Conservation (phyloP, 2,888 invertebrate genomes). For the Hecatera dysodea region DNA sequence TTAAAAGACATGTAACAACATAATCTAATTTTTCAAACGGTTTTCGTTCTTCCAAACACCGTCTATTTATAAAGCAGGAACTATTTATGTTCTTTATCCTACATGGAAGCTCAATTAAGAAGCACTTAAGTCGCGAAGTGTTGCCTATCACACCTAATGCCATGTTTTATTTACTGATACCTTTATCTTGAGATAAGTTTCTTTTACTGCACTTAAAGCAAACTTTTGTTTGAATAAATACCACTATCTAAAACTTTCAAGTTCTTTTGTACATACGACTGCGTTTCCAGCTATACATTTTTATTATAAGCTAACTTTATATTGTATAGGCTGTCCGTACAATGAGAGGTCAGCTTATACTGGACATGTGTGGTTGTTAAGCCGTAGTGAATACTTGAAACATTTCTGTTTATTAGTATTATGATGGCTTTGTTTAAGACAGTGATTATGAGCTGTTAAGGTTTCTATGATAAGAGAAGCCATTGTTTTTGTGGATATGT, state of each 20-base stretch:
- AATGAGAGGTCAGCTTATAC: background rate
- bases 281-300: background rate
- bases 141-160: conserved; percentile 54
- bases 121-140: conserved; percentile 61
- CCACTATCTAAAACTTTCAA: conserved; percentile 57
- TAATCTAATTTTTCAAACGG: conserved; percentile 11
- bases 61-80: conserved; percentile 35
- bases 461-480: conserved; percentile 45
- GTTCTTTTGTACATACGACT: conserved; percentile 22
- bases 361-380: background rate
- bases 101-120: conserved; percentile 65
- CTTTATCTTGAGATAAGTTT: conserved; percentile 65
- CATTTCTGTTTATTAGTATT: conserved; percentile 40
- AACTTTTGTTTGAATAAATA: conserved; percentile 56
- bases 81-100: conserved; percentile 54
- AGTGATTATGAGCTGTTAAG: conserved; percentile 46
- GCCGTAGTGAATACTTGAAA: background rate
- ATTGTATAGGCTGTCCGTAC: too few relatives aligned
- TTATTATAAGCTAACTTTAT: background rate
- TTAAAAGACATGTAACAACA: background rate
- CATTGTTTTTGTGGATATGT: conserved; percentile 25
- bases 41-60: background rate
- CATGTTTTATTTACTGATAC: conserved; percentile 65
- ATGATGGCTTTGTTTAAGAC: conserved; percentile 43
- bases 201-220: conserved; percentile 60